Evolutionary conservation across 2,797 vertebrate genomes (phyloP).

Genomic region (Coregonus sp.): DNA sequence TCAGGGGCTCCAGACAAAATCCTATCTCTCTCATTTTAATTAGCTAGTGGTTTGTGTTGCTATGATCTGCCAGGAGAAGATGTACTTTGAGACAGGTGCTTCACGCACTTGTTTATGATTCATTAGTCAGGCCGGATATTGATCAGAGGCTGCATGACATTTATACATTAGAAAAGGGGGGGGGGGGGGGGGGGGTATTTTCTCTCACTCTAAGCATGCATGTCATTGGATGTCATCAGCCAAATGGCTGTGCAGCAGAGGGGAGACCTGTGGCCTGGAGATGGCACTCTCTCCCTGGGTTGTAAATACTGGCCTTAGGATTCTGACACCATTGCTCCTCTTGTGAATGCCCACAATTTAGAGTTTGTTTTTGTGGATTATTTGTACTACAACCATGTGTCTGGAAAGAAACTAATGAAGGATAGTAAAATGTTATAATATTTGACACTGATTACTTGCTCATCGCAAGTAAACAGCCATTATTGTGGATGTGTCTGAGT

Average conservation of each 20-base stretch:
- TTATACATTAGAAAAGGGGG: conserved; percentile 13
- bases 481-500: not conserved
- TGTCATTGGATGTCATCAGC: conserved; percentile 26
- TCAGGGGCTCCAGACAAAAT: conserved; percentile 13
- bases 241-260: conserved; percentile 24
- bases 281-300: conserved; percentile 71
- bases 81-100: conserved; percentile 17
- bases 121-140: conserved; percentile 26
- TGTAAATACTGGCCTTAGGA: conserved; percentile 56
- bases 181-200: conserved; percentile 9
- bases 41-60: conserved; percentile 15
- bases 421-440: conserved; percentile 31
- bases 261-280: conserved; percentile 56
- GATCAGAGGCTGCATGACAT: conserved; percentile 23
- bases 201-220: conserved; percentile 14
- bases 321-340: conserved; percentile 51
- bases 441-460: not conserved
- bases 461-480: not conserved
- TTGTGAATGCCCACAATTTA: conserved; percentile 36
- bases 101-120: conserved; percentile 33
- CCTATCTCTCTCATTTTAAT: conserved; percentile 27
- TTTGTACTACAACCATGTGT: not conserved
- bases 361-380: conserved; percentile 44
- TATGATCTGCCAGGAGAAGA: conserved; percentile 12
- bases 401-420: not conserved